Conservation (phyloP, 2,888 invertebrate species). For the Acrobasis consociella region DNA sequence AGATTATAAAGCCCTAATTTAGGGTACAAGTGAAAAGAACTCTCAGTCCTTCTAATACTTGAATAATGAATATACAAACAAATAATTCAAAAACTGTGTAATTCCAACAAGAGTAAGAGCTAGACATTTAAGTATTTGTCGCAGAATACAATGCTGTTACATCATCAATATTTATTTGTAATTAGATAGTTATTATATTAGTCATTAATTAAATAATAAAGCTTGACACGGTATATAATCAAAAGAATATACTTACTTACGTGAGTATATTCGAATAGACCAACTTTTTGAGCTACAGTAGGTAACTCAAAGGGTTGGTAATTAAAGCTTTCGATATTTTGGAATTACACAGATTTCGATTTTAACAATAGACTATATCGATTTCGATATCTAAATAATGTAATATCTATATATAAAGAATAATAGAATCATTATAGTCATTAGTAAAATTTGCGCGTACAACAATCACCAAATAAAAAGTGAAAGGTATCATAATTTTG, state of each 20-base stretch:
- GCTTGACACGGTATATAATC: no score
- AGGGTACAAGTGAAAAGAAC: constrained; percentile 82
- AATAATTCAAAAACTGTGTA: constrained; percentile 11
- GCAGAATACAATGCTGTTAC: not conserved
- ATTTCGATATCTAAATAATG: not conserved
- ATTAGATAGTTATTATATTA: no score
- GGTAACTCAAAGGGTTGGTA: no score
- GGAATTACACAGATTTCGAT: not conserved
- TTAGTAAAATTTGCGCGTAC: not conserved
- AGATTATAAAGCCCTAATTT: constrained; percentile 80
- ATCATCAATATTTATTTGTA: constrained; percentile 2
- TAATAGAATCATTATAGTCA: not conserved
- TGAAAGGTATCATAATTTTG: no score
- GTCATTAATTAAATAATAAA: no score
- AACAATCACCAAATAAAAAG: not conserved
- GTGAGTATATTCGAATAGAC: no score
- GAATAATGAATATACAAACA: constrained; percentile 47
- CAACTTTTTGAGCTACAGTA: no score
- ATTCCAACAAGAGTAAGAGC: not conserved
- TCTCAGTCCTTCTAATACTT: constrained; percentile 78
- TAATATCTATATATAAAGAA: not conserved
- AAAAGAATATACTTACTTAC: no score
- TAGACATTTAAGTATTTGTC: not conserved
- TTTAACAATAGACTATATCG: not conserved
- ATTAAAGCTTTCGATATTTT: not conserved